Conservation (phyloP, 2,113 vertebrate genomes). For the Megaceryle torquata region DNA sequence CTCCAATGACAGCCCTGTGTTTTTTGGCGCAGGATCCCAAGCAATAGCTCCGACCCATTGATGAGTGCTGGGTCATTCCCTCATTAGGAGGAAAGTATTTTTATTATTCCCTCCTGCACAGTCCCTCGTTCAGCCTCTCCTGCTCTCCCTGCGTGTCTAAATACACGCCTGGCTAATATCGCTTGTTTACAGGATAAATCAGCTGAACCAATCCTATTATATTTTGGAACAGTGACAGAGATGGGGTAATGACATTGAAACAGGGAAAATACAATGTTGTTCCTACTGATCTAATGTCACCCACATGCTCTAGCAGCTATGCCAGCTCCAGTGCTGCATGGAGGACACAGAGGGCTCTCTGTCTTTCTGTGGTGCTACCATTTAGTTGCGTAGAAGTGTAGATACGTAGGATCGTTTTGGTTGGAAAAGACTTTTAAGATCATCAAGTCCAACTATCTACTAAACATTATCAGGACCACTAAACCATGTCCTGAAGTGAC, state of each 20-base stretch:
- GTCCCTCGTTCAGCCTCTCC: neutral
- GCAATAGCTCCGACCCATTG: neutral
- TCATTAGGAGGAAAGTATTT: conserved; percentile 65
- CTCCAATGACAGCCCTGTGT: conserved; percentile 23
- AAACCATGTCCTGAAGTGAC: neutral
- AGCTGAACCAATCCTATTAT: conserved; percentile 72
- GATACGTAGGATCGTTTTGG: neutral
- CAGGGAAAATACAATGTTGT: neutral
- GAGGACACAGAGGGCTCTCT: neutral
- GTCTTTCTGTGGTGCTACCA: fast-evolving
- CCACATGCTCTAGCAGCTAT: neutral
- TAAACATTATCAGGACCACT: neutral
- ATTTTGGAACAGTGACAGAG: conserved; percentile 62
- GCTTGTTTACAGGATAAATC: conserved; percentile 64
- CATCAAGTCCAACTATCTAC: neutral
- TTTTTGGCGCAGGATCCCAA: neutral
- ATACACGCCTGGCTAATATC: conserved; percentile 48
- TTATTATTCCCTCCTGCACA: conserved; percentile 47
- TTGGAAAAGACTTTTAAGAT: neutral
- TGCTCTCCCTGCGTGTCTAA: neutral
- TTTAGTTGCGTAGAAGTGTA: neutral
- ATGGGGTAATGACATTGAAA: conserved; percentile 19
- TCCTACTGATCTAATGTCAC: conserved; percentile 18
- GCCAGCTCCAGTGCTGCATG: neutral
- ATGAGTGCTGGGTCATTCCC: conserved; percentile 56